phyloP scores from a whole-genome alignment of 2,113 vertebrate genomes.

The Hippocampus barbouri region DNA sequence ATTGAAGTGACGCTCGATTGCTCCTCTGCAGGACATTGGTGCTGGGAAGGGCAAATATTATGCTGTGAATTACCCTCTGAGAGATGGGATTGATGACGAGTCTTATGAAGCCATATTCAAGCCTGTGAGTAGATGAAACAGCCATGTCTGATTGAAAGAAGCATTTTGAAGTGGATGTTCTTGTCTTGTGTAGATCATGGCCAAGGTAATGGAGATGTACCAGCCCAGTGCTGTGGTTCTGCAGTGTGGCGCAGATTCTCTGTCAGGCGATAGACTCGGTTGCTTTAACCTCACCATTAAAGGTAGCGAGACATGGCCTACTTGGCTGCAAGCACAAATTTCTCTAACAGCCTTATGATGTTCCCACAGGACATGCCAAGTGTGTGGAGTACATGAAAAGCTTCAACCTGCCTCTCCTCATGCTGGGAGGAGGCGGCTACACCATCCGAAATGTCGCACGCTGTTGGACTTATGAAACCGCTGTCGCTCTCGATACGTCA shows the following conservation, averaged over 20 bases:
- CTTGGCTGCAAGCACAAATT: neutral
- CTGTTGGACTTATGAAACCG: slow-evolving; percentile 96
- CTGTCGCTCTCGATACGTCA: slow-evolving; percentile 90
- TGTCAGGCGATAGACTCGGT: slow-evolving; percentile 92
- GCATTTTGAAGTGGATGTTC: neutral
- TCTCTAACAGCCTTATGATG: neutral
- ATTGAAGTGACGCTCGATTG: neutral
- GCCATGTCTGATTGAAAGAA: neutral
- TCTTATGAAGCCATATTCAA: slow-evolving; percentile 98
- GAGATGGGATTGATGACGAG: slow-evolving; percentile 96
- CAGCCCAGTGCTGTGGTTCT: slow-evolving; percentile 95
- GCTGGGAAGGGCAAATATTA: slow-evolving; percentile 99
- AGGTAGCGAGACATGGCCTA: slow-evolving; percentile 67
- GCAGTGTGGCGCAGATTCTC: slow-evolving; percentile 94
- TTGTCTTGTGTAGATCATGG: slow-evolving; percentile 81
- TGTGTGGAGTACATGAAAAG: slow-evolving; percentile 98
- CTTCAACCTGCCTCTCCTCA: slow-evolving; percentile 93
- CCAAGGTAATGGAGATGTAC: slow-evolving; percentile 99
- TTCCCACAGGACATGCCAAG: slow-evolving; percentile 86
- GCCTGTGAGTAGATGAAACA: slow-evolving; percentile 77
- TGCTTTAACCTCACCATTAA: slow-evolving; percentile 99
- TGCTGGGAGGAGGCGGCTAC: slow-evolving; percentile 96
- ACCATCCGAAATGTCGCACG: slow-evolving; percentile 96
- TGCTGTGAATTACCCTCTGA: slow-evolving; percentile 94
- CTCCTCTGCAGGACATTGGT: slow-evolving; percentile 84